Evolutionary conservation across 2,888 invertebrate genomes (phyloP).

Genomic region (Argyra leucocephala): DNA sequence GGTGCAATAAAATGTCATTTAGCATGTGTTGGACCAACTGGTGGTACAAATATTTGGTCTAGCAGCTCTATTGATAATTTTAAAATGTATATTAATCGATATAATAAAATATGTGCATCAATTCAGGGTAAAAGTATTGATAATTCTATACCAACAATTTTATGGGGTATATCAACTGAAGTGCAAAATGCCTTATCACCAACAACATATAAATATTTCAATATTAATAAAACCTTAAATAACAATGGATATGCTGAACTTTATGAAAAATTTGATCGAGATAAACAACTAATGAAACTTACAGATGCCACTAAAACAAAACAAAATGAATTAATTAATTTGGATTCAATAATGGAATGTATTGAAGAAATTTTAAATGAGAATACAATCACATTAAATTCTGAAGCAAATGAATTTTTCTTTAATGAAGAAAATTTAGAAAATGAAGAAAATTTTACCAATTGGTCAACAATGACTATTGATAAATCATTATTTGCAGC

Average conservation of each 20-base stretch:
- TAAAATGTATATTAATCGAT: constrained; percentile 46
- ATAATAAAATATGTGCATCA: constrained; percentile 36
- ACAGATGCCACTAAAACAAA: background rate
- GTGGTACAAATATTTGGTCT: constrained; percentile 44
- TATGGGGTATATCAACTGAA: constrained; percentile 55
- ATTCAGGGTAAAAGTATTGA: constrained; percentile 27
- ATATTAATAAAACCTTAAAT: constrained; percentile 56
- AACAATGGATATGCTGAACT: constrained; percentile 53
- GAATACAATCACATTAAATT: no score
- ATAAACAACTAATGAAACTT: constrained; percentile 26
- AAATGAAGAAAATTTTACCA: constrained; percentile 36
- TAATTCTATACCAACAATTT: constrained; percentile 51
- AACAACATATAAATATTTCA: constrained; percentile 52
- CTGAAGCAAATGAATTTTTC: no score
- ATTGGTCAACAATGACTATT: constrained; percentile 55
- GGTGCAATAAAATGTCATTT: constrained; percentile 59
- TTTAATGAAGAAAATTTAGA: constrained; percentile 18
- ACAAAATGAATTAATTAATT: background rate
- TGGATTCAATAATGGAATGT: constrained; percentile 14
- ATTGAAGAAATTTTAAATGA: background rate
- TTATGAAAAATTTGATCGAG: constrained; percentile 32
- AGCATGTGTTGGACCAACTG: constrained; percentile 59
- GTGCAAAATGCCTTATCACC: constrained; percentile 58
- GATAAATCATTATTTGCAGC: constrained; percentile 49
- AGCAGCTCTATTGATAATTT: constrained; percentile 50